Evolutionary conservation across 1,140 invertebrate genomes (phyloP), one percentile per base, ranked within the genome.

Genomic region (Platyura marginata): DNA sequence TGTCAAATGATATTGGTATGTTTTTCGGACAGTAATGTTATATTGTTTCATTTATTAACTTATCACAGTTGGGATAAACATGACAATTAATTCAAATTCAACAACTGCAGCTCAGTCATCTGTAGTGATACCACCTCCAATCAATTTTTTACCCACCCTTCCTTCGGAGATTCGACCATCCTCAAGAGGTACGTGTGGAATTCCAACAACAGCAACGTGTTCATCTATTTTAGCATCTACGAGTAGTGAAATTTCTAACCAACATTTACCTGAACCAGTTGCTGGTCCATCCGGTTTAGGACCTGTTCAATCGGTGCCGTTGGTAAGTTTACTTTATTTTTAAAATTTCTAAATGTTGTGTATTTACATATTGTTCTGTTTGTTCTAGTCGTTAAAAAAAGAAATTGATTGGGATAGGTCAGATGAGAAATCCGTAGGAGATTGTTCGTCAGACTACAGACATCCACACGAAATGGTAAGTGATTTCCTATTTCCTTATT

Each of bases 271-370:
- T 40, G 49, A 81, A 53, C 74, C 79, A 16, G 65, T 82, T 39
- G 77, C 77, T 46, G 81, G 75, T 47, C 79, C 78, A 21, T 84
- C 79, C 21, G 79, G 79, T 42, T 64, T 86, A 49, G 77, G 80
- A 35, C 83, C 82, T 34, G 80, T 85, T 51, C 82, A 88, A 64
- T 79, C 84, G 72, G 81, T 81, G 59, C 82, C 83, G 59, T 70
- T 88, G 66, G 83, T 88, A 63, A 77, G 72, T 67, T 41, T 41
- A 21, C 9, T 41, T 21, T 20, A 20, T 21, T 41, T 8, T 19
- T 41, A 4, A n/a, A 32, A 21, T 20, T n/a, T n/a, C n/a, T n/a
- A n/a, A n/a, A n/a, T n/a, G n/a, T n/a, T n/a, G n/a, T n/a, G n/a
- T n/a, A n/a, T n/a, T 21, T 39, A 20, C 4, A 21, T 39, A 8